Conservation (phyloP, 2,888 invertebrate species). For the Pandemis heparana region DNA sequence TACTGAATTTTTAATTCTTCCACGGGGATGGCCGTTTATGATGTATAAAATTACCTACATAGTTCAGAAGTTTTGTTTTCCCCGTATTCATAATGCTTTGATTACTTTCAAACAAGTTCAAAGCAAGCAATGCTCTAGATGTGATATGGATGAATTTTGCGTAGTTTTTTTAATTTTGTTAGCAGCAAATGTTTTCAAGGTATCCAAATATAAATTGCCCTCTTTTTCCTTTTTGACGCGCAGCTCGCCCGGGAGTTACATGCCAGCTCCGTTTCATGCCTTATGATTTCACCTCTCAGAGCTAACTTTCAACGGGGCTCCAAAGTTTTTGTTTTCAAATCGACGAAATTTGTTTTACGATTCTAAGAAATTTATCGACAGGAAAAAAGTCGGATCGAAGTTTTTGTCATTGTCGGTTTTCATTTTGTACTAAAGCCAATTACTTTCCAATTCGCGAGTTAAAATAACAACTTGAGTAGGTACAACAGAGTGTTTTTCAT, state of each 20-base stretch:
- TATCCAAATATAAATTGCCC: neutral
- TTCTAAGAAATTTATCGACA: slow-evolving; percentile 30
- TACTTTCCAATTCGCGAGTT: slow-evolving; percentile 17
- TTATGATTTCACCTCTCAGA: slow-evolving; percentile 22
- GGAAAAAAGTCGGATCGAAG: slow-evolving; percentile 27
- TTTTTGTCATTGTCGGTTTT: slow-evolving; percentile 32
- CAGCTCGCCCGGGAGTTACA: neutral
- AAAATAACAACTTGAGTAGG: slow-evolving; percentile 18
- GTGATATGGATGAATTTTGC: too few relatives aligned
- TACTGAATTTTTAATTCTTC: too few relatives aligned
- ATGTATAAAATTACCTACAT: too few relatives aligned
- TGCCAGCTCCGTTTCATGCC: slow-evolving; percentile 23
- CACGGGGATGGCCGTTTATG: too few relatives aligned
- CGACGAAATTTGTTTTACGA: slow-evolving; percentile 34
- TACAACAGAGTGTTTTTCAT: slow-evolving; percentile 30
- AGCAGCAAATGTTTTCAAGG: neutral
- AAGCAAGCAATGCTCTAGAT: neutral
- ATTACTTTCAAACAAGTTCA: neutral
- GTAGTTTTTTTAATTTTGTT: neutral
- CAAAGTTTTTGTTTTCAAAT: slow-evolving; percentile 32
- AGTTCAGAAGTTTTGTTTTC: too few relatives aligned
- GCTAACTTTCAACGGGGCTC: slow-evolving; percentile 15
- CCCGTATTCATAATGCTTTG: neutral
- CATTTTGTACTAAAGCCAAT: slow-evolving; percentile 27
- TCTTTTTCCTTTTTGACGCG: neutral